A percentile compares a stretch with the other conserved stretches of the same genome.
Conservation (phyloP, 2,113 vertebrate species). For the Lota lota region DNA sequence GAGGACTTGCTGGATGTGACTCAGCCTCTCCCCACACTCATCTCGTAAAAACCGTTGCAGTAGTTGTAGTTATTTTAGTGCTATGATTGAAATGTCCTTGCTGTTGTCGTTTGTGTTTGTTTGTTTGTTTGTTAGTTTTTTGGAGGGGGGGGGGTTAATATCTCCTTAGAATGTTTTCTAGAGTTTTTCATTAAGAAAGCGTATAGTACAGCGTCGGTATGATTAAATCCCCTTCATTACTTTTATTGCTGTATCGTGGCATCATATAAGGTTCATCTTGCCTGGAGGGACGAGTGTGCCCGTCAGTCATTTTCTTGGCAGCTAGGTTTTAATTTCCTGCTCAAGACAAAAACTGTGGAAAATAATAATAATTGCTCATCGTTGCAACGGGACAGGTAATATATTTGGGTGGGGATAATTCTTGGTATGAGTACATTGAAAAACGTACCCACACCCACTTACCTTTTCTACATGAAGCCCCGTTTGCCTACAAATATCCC, state of each 20-base stretch:
- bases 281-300: constrained; percentile 31
- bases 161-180: no score
- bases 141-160: no score
- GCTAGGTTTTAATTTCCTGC: constrained; percentile 60
- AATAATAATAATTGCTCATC: constrained; percentile 50
- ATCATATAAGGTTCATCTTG: constrained; percentile 31
- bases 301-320: constrained; percentile 36
- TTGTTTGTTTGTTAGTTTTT: background rate
- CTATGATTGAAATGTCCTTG: background rate
- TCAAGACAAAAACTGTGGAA: constrained; percentile 46
- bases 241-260: constrained; percentile 11
- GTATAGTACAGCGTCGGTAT: no score
- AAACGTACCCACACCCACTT: background rate
- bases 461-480: no score
- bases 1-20: constrained; percentile 1
- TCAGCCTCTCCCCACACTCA: constrained; percentile 26
- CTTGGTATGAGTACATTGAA: background rate
- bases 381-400: constrained; percentile 24
- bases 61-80: constrained; percentile 16
- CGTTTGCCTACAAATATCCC: no score
- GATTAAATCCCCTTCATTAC: no score
- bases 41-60: constrained; percentile 41
- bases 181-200: no score
- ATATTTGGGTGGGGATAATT: constrained; percentile 22
- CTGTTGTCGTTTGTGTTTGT: no score